Conservation (phyloP, 1,140 invertebrate genomes). For the Micrasema longulum region DNA sequence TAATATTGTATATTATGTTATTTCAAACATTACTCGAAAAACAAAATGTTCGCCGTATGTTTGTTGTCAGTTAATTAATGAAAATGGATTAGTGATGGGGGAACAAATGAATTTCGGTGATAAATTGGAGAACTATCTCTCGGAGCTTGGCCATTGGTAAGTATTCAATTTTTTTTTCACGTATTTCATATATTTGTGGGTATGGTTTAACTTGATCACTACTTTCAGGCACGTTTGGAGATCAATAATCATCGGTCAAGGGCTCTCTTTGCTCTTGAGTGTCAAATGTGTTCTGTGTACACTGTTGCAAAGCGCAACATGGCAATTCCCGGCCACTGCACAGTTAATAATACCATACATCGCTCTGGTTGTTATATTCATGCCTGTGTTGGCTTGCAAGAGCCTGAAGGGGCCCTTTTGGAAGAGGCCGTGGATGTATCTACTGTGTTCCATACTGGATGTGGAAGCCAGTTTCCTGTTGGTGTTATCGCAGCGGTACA, state of each 20-base stretch:
- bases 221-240: slow-evolving; percentile 79
- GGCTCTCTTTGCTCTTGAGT: slow-evolving; percentile 80
- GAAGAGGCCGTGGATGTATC: slow-evolving; percentile 54
- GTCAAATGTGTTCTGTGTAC: slow-evolving; percentile 82
- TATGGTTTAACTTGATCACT: too few relatives aligned
- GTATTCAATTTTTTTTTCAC: too few relatives aligned
- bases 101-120: slow-evolving; percentile 68
- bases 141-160: slow-evolving; percentile 76
- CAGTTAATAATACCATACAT: slow-evolving; percentile 87
- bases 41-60: slow-evolving; percentile 11
- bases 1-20: not conserved
- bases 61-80: not conserved
- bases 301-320: slow-evolving; percentile 76
- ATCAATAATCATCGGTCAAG: slow-evolving; percentile 81
- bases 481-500: slow-evolving; percentile 65
- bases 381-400: slow-evolving; percentile 79
- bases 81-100: slow-evolving; percentile 40
- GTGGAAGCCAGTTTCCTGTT: slow-evolving; percentile 70
- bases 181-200: not conserved
- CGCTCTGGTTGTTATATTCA: slow-evolving; percentile 81
- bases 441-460: slow-evolving; percentile 66
- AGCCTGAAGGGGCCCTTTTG: slow-evolving; percentile 58
- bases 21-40: not conserved
- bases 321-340: slow-evolving; percentile 79
- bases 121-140: slow-evolving; percentile 75